Evolutionary conservation across 2,797 vertebrate genomes (phyloP), one percentile per base, ranked within the genome.

Genomic region (Micropoecilia bifurca): DNA sequence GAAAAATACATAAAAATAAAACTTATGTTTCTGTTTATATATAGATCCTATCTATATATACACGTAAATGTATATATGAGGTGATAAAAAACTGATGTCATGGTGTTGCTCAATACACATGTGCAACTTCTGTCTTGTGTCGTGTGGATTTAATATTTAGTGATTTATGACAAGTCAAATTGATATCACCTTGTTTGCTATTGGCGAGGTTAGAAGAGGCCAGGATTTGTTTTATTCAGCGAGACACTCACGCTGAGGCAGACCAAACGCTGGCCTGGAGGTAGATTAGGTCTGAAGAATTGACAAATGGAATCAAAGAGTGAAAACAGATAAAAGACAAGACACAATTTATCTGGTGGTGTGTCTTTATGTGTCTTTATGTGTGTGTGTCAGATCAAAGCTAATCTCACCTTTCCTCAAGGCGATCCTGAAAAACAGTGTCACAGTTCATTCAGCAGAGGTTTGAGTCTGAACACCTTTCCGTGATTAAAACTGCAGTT

Each of bases 221-320:
- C 61, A 76, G 77, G 16, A 76, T 80, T 47, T 68, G 36, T 63
- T 66, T 8, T 63, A 69, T 82, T 81, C 75, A 36, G 43, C 74
- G 59, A 79, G 57, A 80, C 77, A 74, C 41, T 69, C 46, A 78
- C 53, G 76, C 28, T 77, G 61, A 80, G 43, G 77, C 55, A 86
- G 71, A 89, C 82, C 80, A 77, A 88, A 78, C 77, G 83, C 82
- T 90, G 71, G 86, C 82, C 79, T 79, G 30, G 83, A 87, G 79
- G 86, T 84, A 82, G 59, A 73, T 82, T 82, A 82, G 80, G 71
- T 88, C 82, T 77, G 59, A 87, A 82, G 73, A 85, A 86, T 80
- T 88, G 89, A 93, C 89, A 90, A 86, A 89, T 89, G 73, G 85
- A 90, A 89, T 92, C 85, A 91, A 88, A 89, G 81, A 78, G 77